phyloP scores from a whole-genome alignment of 2,113 vertebrate species.

The Sebastes schlegelii region DNA sequence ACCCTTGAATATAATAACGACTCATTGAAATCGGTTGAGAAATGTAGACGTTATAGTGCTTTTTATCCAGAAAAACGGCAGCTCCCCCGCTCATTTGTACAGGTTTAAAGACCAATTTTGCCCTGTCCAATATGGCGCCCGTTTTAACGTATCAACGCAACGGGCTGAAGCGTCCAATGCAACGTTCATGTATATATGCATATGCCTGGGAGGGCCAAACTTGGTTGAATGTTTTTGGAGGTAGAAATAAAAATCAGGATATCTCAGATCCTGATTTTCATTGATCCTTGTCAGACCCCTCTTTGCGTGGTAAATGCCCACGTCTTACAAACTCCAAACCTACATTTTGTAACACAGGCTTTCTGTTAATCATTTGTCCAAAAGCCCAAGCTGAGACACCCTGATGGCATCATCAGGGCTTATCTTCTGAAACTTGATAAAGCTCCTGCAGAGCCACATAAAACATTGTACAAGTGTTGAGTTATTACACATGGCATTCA shows the following conservation, averaged over 20 bases:
- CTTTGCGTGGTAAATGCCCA: not conserved
- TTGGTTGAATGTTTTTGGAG: too few species aligned
- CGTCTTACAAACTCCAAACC: not conserved
- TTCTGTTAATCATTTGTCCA: not conserved
- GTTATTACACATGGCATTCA: too few species aligned
- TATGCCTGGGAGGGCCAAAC: too few species aligned
- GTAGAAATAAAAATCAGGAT: not conserved
- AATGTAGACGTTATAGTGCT: too few species aligned
- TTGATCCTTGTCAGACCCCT: not conserved
- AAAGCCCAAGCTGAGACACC: not conserved
- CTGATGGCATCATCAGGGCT: not conserved
- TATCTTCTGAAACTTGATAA: constrained; percentile 15
- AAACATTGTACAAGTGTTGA: not conserved
- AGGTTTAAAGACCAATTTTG: too few species aligned
- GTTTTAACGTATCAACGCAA: too few species aligned
- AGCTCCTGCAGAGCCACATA: not conserved
- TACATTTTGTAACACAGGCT: not conserved
- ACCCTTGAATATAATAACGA: too few species aligned
- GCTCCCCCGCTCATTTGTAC: too few species aligned
- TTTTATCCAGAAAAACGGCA: too few species aligned
- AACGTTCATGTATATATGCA: too few species aligned
- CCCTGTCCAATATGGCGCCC: too few species aligned
- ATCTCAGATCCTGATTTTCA: not conserved
- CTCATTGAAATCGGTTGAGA: too few species aligned
- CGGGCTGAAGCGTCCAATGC: not conserved